Conservation (phyloP, 2,888 invertebrate species). For the Acholoe squamosa region DNA sequence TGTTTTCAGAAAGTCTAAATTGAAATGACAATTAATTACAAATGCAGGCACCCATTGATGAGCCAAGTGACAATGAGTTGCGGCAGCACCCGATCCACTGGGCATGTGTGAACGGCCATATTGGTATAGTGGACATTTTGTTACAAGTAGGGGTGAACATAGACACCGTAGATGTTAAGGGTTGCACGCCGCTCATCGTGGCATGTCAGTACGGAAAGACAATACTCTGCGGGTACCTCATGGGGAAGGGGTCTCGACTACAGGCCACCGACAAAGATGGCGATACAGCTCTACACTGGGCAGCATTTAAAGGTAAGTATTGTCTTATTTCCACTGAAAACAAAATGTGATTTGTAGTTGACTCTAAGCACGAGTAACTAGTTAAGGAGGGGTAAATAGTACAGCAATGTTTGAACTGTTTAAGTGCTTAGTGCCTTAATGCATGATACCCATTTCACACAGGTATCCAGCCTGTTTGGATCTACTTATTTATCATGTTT, state of each 20-base stretch:
- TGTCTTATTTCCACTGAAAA: too few species aligned
- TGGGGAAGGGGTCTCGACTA: constrained; percentile 94
- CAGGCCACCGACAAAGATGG: constrained; percentile 95
- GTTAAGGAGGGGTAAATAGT: too few species aligned
- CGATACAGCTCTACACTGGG: constrained; percentile 96
- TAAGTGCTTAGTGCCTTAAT: too few species aligned
- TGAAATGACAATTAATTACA: too few species aligned
- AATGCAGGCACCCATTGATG: constrained; percentile 87
- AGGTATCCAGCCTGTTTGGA: too few species aligned
- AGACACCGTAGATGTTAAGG: constrained; percentile 94
- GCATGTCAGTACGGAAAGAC: constrained; percentile 96
- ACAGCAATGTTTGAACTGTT: too few species aligned
- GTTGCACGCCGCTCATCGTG: constrained; percentile 92
- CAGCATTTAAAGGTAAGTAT: constrained; percentile 91
- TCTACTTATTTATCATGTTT: too few species aligned
- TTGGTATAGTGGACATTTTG: constrained; percentile 91
- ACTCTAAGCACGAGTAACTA: too few species aligned
- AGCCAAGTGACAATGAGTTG: constrained; percentile 93
- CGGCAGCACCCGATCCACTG: constrained; percentile 96
- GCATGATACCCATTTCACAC: too few species aligned
- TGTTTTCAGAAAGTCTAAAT: too few species aligned
- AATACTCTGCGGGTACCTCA: constrained; percentile 93
- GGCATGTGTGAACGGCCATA: constrained; percentile 96
- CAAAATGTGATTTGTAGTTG: too few species aligned
- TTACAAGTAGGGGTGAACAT: constrained; percentile 90